Evolutionary conservation across 2,797 vertebrate species (phyloP), one percentile per base, ranked within the genome.

Genomic region (Hephaestus fuliginosus): DNA sequence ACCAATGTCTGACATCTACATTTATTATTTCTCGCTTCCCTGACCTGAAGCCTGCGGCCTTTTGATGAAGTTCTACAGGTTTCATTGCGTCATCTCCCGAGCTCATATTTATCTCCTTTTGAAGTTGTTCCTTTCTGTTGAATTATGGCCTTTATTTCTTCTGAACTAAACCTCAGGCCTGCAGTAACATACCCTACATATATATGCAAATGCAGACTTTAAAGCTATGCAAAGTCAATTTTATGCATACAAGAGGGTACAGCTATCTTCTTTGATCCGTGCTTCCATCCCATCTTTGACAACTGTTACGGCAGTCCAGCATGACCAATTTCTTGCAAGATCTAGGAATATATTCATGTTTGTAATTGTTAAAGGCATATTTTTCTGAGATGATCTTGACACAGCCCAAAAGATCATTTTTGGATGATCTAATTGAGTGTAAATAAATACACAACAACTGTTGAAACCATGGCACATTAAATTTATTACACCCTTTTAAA

Each of bases 121-220:
- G 48, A 69, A 69, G 39, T 46, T 14, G 13, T 69, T 76, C 4
- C 36, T 69, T 17, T 69, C 65, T 62, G 14, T 25, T 62, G 7
- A 46, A 69, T 55, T 39, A 28, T 55, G 1, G 5, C 14, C 17
- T 10, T 15, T 18, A 3, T 9, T 12, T 36, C 22, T 60, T 51
- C 30, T 33, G 44, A 51, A 43, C 13, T 17, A 12, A 74, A 64
- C 20, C 41, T 36, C 8, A 43, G n/a, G 22, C 36, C 55, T 33
- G 44, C 13, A 55, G 48, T 20, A 33, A 44, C 55, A 22, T 5
- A 43, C 11, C 44, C 15, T 43, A 9, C 25, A 60, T 49, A 39
- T 53, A 12, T 22, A 76, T 69, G 57, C 57, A 53, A 76, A 76
- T 68, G 14, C 48, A 36, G 57, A 62, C 36, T 53, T 53, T 44